Base-by-base conservation (phyloP, 1,140 invertebrate genomes). In the Phthorimaea operculella region DNA sequence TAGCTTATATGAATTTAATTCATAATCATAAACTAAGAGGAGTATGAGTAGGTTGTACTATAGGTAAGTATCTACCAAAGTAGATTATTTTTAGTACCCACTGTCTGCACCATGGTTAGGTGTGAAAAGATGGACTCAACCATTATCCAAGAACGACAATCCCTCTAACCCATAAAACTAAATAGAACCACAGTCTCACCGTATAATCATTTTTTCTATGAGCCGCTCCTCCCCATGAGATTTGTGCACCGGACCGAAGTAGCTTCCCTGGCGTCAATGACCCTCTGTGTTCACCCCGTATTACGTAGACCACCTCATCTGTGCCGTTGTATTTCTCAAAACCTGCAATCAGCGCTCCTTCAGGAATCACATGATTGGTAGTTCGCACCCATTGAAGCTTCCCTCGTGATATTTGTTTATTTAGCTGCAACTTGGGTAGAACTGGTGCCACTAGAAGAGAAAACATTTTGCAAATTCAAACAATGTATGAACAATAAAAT, bases 201-300 rank as follows among this genome's bases (percentile, higher is more conserved):
- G 95, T 90, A 76, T 93, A 94, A 16, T 91, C 87, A 16, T 68
- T 60, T 65, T 91, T 90, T 21, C 86, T 86, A 69, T 93, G 90
- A 65, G 92, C 91, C 4, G 70, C 76, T 36, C 92, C 92, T 17
- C 92, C 92, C 90, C 92, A 94, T 15, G 93, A 69, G 0, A 95
- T 74, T 66, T 92, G 95, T 59, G 87, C 89, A 0, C 89, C 86
- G 12, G 62, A 92, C 89, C 1, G 89, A 89, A 1, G 90, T 52
- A 92, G 83, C 75, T 94, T 94, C 7, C 93, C 93, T 39, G 91
- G 90, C 53, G 92, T 87, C 17, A 92, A 65, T 12, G 88, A 90
- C 18, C 89, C 88, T 4, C 52, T 86, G 60, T 90, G 88, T 33
- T 65, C 60, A 8, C 88, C 89, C 59, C 92, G 81, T 1, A 89